Conservation (phyloP, 2,113 vertebrate species). For the Tragulus kanchil region DNA sequence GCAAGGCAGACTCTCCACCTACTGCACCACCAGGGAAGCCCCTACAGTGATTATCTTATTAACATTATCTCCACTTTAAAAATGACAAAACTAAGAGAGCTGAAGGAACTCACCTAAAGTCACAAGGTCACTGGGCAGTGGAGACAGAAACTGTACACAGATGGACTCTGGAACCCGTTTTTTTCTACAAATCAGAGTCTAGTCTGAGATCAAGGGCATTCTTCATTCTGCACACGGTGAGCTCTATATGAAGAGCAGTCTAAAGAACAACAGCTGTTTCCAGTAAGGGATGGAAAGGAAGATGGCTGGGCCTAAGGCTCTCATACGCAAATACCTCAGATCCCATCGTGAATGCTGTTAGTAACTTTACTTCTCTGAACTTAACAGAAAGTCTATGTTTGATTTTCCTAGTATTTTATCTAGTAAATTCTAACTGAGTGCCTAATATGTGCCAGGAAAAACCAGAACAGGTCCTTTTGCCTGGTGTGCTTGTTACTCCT, state of each 20-base stretch:
- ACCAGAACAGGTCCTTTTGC: not conserved
- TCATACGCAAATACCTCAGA: not conserved
- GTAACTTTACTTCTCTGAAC: slow-evolving; percentile 10
- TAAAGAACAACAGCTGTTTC: not conserved
- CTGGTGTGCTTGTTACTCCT: not conserved
- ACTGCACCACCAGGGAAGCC: no score
- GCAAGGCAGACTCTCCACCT: no score
- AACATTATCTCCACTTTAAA: not conserved
- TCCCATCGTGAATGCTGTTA: not conserved
- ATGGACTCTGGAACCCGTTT: not conserved
- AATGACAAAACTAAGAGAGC: not conserved
- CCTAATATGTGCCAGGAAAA: not conserved
- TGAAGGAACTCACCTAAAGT: not conserved
- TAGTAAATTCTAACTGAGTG: not conserved
- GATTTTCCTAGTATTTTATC: not conserved
- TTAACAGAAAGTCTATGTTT: not conserved
- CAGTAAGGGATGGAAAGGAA: not conserved
- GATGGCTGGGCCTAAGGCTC: not conserved
- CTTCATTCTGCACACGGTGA: not conserved
- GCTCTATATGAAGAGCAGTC: not conserved
- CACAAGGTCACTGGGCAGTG: not conserved
- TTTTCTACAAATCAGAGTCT: no score
- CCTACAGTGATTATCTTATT: not conserved
- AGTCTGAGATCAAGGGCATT: not conserved
- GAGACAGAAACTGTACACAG: not conserved